Evolutionary conservation across 2,797 vertebrate genomes (phyloP).

Genomic region (Pelodytes ibericus): DNA sequence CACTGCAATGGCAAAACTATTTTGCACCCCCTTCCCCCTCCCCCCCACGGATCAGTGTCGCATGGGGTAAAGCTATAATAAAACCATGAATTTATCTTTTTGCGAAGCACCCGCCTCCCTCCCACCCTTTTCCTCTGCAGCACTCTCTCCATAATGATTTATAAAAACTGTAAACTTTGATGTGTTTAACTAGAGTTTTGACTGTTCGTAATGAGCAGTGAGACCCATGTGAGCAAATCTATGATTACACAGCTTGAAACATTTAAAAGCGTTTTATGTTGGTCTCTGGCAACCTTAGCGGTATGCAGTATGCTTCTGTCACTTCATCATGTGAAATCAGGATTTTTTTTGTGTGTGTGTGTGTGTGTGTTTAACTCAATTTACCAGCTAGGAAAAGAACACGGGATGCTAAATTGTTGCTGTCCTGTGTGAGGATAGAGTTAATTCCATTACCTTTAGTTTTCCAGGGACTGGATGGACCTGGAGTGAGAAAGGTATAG

Average conservation of each 20-base stretch:
- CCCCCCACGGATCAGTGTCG: too few relatives aligned
- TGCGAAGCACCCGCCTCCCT: too few relatives aligned
- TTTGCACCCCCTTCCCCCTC: too few relatives aligned
- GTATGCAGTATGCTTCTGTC: conserved; percentile 66
- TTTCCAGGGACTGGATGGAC: neutral
- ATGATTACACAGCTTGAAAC: conserved; percentile 71
- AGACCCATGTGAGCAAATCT: conserved; percentile 64
- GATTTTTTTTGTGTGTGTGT: conserved; percentile 55
- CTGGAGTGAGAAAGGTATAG: neutral
- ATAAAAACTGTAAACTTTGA: conserved; percentile 60
- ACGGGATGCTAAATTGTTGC: neutral
- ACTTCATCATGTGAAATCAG: conserved; percentile 69
- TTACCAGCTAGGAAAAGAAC: conserved; percentile 14
- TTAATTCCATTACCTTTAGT: neutral
- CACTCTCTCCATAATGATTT: conserved; percentile 60
- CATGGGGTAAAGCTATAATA: too few relatives aligned
- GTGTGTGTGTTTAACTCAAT: conserved; percentile 53
- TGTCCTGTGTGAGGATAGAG: neutral
- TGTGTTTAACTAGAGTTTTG: conserved; percentile 65
- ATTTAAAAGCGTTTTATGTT: conserved; percentile 70
- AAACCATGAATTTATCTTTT: conserved; percentile 60
- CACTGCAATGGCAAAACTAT: too few relatives aligned
- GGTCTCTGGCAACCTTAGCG: conserved; percentile 65
- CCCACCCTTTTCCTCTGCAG: neutral
- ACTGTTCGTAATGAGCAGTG: conserved; percentile 63